phyloP scores from a whole-genome alignment of 2,113 vertebrate genomes.

The Alouatta palliata region DNA sequence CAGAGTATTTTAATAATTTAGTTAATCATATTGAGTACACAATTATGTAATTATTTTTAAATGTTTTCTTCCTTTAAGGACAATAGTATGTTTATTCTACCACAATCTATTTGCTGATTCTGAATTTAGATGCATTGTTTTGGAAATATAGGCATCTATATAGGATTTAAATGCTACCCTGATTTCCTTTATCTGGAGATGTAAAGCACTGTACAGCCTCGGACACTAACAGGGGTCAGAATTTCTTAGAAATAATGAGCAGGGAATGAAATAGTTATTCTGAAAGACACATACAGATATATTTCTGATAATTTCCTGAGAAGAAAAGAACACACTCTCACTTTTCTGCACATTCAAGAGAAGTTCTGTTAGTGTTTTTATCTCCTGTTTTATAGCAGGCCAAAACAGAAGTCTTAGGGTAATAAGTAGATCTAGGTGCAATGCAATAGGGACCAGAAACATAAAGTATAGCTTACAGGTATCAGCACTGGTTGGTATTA shows the following conservation, averaged over 20 bases:
- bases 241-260: background rate
- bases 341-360: background rate
- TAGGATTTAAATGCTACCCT: slow-evolving; percentile 21
- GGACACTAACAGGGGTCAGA: background rate
- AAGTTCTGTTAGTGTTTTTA: slow-evolving; percentile 12
- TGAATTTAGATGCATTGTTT: slow-evolving; percentile 16
- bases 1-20: background rate
- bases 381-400: background rate
- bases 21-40: background rate
- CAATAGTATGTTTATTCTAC: background rate
- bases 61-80: background rate
- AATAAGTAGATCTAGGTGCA: background rate
- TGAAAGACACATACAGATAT: background rate
- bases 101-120: background rate
- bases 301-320: slow-evolving; percentile 22
- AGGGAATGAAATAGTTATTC: background rate
- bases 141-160: background rate
- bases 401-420: background rate
- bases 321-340: background rate
- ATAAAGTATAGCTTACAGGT: background rate
- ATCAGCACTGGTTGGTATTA: background rate
- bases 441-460: background rate
- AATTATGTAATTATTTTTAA: slow-evolving; percentile 7
- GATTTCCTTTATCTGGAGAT: slow-evolving; percentile 10
- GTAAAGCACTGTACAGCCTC: background rate